phyloP scores from a whole-genome alignment of 2,888 invertebrate species.

The Eupelmus urozonus region DNA sequence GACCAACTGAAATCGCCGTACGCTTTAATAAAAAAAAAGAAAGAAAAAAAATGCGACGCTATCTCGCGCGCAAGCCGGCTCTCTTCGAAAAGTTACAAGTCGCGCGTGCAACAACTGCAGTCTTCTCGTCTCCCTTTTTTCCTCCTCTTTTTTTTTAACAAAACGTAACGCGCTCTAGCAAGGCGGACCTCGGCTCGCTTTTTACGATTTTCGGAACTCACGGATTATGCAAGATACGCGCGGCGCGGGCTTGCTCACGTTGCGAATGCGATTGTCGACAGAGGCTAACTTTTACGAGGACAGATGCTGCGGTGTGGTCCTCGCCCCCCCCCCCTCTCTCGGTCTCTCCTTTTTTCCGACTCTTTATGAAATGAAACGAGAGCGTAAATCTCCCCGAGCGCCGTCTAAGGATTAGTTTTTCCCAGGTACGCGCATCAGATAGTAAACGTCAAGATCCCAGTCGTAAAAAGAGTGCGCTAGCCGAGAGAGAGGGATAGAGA shows the following conservation, averaged over 20 bases:
- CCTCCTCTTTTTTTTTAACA: conserved; percentile 6
- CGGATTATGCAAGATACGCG: conserved; percentile 48
- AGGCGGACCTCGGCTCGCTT: conserved; percentile 9
- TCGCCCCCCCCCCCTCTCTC: not conserved
- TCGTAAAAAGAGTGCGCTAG: conserved; percentile 61
- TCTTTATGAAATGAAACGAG: conserved; percentile 48
- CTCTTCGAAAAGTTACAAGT: conserved; percentile 18
- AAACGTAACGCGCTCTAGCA: not conserved
- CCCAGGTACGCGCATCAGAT: conserved; percentile 66
- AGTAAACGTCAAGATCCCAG: conserved; percentile 63
- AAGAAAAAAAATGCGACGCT: too few relatives aligned
- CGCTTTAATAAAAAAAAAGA: not conserved
- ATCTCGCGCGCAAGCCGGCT: conserved; percentile 15
- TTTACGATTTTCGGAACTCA: conserved; percentile 51
- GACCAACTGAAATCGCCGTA: not conserved
- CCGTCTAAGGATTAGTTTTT: conserved; percentile 64
- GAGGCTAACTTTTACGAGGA: conserved; percentile 53
- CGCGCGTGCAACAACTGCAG: too few relatives aligned
- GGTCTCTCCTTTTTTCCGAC: not conserved
- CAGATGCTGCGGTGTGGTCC: conserved; percentile 44
- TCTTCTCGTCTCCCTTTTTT: too few relatives aligned
- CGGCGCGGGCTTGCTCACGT: conserved; percentile 22
- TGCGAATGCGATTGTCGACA: conserved; percentile 52
- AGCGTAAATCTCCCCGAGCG: conserved; percentile 63
- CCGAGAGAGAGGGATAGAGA: too few relatives aligned